Evolutionary conservation across 2,888 invertebrate species (phyloP), one percentile per base, ranked within the genome.

Genomic region (Dryobotodes eremita): DNA sequence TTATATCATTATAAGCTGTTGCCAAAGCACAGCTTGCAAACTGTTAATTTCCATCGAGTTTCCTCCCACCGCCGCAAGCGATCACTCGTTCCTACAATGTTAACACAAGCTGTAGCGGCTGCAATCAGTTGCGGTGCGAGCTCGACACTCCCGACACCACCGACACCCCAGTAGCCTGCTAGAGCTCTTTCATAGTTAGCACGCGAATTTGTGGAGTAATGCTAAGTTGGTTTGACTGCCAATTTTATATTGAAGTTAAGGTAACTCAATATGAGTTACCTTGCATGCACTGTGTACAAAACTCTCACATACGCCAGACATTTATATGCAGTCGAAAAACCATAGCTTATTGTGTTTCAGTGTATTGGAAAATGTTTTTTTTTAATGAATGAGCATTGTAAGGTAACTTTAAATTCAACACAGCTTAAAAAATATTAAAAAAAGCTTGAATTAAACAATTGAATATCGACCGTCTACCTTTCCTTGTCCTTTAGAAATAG

Each of bases 101-200:
- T 86, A 89, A 89, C 89, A 83, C 88, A 84, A 88, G 77, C 83
- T 81, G 79, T 72, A 66, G 73, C 80, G 79, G 75, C 66, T 76
- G 86, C 86, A 87, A 89, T 89, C 89, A 84, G 90, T 89, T 89
- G 90, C 73, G 89, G 89, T 78, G 75, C 76, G 66, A 66, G 64
- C 64, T 53, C 36, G n/a, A 82, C 55, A 74, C 55, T 36, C 10
- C 75, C 53, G 50, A 82, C 55, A 79, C 55, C 46, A 10, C 55
- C 23, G 62, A 50, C 42, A 82, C 77, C 42, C 42, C 48, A 23
- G 57, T 69, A 82, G 71, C 55, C 36, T 23, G 23, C 68, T 69
- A 36, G 57, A 53, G 26, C 85, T 70, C 36, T 55, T 46, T 62
- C 42, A 62, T 53, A 77, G 65, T 64, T 55, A 70, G 65, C 75